Base-by-base conservation (phyloP, 2,888 invertebrate genomes). In the Caenorhabditis sp. region DNA sequence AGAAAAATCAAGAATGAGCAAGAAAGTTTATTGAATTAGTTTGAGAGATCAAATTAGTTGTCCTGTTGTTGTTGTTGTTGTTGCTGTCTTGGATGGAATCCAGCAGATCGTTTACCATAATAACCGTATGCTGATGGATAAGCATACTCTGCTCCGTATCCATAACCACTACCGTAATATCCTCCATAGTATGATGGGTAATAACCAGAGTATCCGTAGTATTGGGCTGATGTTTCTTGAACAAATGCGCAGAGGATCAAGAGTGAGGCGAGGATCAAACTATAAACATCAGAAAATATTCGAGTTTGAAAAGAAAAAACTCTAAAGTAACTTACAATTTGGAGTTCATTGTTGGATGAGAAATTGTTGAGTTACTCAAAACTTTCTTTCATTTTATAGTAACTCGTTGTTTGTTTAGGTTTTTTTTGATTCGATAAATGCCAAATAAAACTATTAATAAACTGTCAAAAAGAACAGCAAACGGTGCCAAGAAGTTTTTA, bases 31-130 rank as follows among this genome's bases (percentile, higher is more conserved):
- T n/a, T n/a, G n/a, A n/a, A n/a, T n/a, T n/a, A n/a, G n/a, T n/a
- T 6, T 31, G 31, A 31, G 10, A 31, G 10, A 6, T 31, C 10
- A 6, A 31, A 6, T 31, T 31, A 31, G 31, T 31, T 31, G 4
- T 31, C 31, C 4, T 10, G 31, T 31, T n/a, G n/a, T 6, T 31
- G 31, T 31, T 6, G 4, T 31, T 31, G 62, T 24, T 65, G 67
- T 3, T 49, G 55, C 21, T 63, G 60, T 55, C n/a, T n/a, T n/a
- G n/a, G n/a, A n/a, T 67, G 68, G 62, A 76, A 72, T 61, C 76
- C 76, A 58, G 71, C 76, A 43, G 71, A 68, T 55, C 76, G 62
- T 71, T 76, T 76, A 64, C 73, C 73, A 36, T 67, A 67, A 54
- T 68, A 68, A 63, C 71, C 71, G 27, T 72, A 72, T 58, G 63